A percentile compares a stretch with the other conserved stretches of the same genome.
Evolutionary conservation across 2,113 vertebrate genomes (phyloP).

Genomic region (Otis tarda): DNA sequence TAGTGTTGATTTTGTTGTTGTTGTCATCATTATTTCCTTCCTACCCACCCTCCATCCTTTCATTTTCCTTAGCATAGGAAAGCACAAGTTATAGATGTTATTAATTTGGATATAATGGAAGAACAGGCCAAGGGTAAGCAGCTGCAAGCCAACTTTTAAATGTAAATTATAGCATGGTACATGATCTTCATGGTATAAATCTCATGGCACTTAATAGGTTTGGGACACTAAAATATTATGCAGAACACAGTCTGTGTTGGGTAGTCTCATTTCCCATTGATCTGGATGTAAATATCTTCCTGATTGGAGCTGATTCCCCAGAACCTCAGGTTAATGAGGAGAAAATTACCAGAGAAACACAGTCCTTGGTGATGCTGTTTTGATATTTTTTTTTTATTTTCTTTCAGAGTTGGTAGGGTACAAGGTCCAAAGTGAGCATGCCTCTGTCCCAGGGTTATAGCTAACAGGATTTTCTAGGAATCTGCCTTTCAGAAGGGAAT

Average conservation of each 20-base stretch:
- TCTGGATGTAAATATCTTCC: slow-evolving; percentile 33
- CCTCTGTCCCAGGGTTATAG: background rate
- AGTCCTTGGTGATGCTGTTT: background rate
- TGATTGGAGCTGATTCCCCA: background rate
- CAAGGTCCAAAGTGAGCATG: background rate
- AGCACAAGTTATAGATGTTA: background rate
- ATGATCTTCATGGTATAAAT: slow-evolving; percentile 52
- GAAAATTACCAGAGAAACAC: background rate
- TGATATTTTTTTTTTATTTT: too few relatives aligned
- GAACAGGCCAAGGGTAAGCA: slow-evolving; percentile 42
- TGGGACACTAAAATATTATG: slow-evolving; percentile 33
- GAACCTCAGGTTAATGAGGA: background rate
- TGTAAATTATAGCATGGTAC: slow-evolving; percentile 33
- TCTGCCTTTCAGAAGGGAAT: background rate
- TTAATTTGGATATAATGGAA: slow-evolving; percentile 45
- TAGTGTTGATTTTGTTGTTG: background rate
- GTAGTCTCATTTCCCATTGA: slow-evolving; percentile 8
- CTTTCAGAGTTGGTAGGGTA: background rate
- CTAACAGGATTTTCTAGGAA: background rate
- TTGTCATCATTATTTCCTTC: background rate
- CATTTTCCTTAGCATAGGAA: background rate
- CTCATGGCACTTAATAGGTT: slow-evolving; percentile 31
- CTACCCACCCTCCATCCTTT: rapidly evolving
- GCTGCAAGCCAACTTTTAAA: slow-evolving; percentile 32
- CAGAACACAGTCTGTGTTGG: background rate